Base-by-base conservation (phyloP, 1,140 invertebrate genomes). In the Eufriesea mexicana region DNA sequence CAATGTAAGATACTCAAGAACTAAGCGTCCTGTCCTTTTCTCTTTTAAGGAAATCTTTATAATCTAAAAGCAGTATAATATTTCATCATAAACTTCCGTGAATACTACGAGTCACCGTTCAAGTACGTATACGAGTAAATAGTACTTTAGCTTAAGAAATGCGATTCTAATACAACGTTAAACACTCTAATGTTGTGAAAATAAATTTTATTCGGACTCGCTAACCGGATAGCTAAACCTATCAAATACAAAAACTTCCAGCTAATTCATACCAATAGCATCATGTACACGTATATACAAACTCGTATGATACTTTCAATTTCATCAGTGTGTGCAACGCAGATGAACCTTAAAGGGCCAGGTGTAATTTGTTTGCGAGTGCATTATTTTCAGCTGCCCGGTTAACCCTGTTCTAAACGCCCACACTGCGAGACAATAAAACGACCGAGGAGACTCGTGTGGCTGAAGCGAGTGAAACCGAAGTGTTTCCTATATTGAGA, bases 51-150 rank as follows among this genome's bases (percentile, higher is more conserved):
- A 35, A 35, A 35, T 35, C 35, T 35, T 4, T 35, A 35, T 35
- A 35, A 35, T n/a, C n/a, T n/a, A n/a, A n/a, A n/a, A n/a, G n/a
- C n/a, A n/a, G n/a, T n/a, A n/a, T n/a, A 66, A 62, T 47, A 88
- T 87, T 88, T 87, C 87, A 61, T 85, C 83, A 88, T 55, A 68
- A 75, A 76, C 55, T 88, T 85, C 87, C 86, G 86, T 59, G 74
- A 87, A 47, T 82, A 71, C 80, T 54, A 51, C 86, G 49, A 88
- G 66, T 88, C 87, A 88, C 70, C 84, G 86, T 74, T 49, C 62
- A 87, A 85, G 86, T 85, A 88, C 85, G 82, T 68, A 81, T 75
- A 77, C 67, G 57, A 66, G 73, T 49, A 51, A 76, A 83, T 62
- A 42, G 75, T 59, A 51, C 35, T 55, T 42, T 73, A 45, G 54